Percentiles rank a stretch among this genome's conserved stretches.
phyloP scores from a whole-genome alignment of 1,140 invertebrate genomes.

The Chionoecetes opilio region DNA sequence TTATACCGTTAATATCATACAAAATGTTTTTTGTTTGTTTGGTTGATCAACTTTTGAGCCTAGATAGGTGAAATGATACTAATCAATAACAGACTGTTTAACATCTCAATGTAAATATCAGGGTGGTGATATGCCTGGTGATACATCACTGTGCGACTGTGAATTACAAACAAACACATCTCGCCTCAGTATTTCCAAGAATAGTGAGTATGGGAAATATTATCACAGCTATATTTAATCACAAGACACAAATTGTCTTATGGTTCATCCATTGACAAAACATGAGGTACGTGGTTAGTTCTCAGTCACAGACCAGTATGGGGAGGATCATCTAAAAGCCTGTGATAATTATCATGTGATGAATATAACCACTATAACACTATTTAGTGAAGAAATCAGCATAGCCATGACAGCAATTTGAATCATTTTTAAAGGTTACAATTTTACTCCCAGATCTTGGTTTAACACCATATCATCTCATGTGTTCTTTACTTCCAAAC shows the following conservation, averaged over 20 bases:
- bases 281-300: background rate
- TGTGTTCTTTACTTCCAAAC: background rate
- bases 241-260: background rate
- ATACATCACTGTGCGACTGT: background rate
- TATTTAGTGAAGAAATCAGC: background rate
- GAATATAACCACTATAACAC: background rate
- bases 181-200: background rate
- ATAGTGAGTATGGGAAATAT: background rate
- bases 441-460: background rate
- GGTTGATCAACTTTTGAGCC: background rate
- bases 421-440: background rate
- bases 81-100: background rate
- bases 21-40: background rate
- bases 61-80: background rate
- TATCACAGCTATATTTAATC: background rate
- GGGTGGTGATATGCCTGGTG: background rate
- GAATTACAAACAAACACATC: background rate
- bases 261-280: background rate
- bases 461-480: background rate
- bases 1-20: conserved; percentile 15
- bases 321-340: background rate
- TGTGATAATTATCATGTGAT: background rate
- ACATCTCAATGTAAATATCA: background rate
- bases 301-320: background rate
- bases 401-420: background rate